phyloP scores from a whole-genome alignment of 1,140 invertebrate species.

The Drosophila repletoides region DNA sequence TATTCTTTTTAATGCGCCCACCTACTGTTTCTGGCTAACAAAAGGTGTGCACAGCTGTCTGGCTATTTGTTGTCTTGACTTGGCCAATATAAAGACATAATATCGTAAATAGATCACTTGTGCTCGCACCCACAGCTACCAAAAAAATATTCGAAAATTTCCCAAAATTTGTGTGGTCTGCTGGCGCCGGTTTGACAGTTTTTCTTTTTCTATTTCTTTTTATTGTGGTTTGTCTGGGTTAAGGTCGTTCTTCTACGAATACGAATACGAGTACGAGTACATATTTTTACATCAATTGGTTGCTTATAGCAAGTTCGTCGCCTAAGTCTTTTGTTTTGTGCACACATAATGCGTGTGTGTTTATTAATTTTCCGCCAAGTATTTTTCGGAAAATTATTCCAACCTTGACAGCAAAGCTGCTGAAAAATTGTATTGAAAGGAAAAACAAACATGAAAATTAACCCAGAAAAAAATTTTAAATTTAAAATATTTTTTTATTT shows the following conservation, averaged over 20 bases:
- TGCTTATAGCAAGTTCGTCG: constrained; percentile 46
- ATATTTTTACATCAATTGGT: constrained; percentile 23
- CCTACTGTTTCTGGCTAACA: constrained; percentile 68
- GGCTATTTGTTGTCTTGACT: constrained; percentile 22
- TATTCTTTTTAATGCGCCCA: constrained; percentile 38
- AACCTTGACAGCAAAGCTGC: constrained; percentile 52
- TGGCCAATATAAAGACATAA: constrained; percentile 75
- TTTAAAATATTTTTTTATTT: constrained; percentile 14
- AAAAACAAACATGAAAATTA: constrained; percentile 47
- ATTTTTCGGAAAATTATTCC: constrained; percentile 54
- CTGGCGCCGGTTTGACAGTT: constrained; percentile 71
- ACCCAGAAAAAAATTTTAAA: constrained; percentile 46
- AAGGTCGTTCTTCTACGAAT: constrained; percentile 17
- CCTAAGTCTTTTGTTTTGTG: constrained; percentile 59
- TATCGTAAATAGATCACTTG: constrained; percentile 78
- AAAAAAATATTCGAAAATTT: constrained; percentile 20
- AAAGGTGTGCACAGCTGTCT: constrained; percentile 24
- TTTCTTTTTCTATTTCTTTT: constrained; percentile 31
- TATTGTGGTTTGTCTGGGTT: constrained; percentile 22
- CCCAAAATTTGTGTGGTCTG: constrained; percentile 57
- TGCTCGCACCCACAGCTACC: constrained; percentile 60
- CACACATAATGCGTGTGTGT: constrained; percentile 40
- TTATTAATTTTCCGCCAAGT: constrained; percentile 55
- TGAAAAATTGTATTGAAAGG: constrained; percentile 41
- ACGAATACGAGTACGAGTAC: too few relatives aligned